A percentile compares a stretch with the other conserved stretches of the same genome.
phyloP scores from a whole-genome alignment of 2,797 vertebrate genomes.

The Pelodytes ibericus region DNA sequence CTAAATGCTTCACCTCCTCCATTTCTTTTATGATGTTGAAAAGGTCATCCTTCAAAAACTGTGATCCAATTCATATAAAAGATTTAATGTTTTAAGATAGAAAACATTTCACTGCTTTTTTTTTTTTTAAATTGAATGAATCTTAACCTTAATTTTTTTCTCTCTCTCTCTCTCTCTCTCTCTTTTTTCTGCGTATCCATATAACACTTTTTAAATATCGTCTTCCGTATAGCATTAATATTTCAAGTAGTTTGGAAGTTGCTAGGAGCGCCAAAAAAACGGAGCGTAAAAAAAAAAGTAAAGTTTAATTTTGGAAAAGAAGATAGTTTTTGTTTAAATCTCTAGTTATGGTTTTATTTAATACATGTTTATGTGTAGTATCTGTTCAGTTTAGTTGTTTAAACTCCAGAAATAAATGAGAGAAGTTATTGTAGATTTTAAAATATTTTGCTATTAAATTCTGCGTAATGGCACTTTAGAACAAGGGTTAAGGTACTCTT shows the following conservation, averaged over 20 bases:
- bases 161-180: conserved; percentile 46
- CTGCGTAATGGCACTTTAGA: too few species aligned
- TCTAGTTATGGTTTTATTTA: too few species aligned
- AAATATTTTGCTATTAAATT: too few species aligned
- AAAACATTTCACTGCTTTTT: conserved; percentile 68
- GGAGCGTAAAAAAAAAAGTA: too few species aligned
- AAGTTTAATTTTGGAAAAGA: too few species aligned
- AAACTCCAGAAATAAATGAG: too few species aligned
- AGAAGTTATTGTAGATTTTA: too few species aligned
- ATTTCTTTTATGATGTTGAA: conserved; percentile 72
- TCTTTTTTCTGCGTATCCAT: conserved; percentile 36
- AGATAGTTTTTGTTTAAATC: too few species aligned
- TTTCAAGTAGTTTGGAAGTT: neutral
- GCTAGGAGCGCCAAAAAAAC: neutral
- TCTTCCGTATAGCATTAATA: neutral
- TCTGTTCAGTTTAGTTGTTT: too few species aligned
- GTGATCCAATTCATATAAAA: conserved; percentile 72
- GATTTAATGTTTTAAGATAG: conserved; percentile 70
- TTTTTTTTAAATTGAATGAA: conserved; percentile 64
- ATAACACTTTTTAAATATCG: conserved; percentile 14
- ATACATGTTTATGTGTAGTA: too few species aligned
- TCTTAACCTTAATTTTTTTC: conserved; percentile 64
- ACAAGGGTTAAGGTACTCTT: too few species aligned
- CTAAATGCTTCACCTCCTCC: conserved; percentile 65
- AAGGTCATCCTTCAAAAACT: conserved; percentile 78